A percentile compares a stretch with the other conserved stretches of the same genome.
phyloP scores from a whole-genome alignment of 1,140 invertebrate species.

The Bathynomus jamesi region DNA sequence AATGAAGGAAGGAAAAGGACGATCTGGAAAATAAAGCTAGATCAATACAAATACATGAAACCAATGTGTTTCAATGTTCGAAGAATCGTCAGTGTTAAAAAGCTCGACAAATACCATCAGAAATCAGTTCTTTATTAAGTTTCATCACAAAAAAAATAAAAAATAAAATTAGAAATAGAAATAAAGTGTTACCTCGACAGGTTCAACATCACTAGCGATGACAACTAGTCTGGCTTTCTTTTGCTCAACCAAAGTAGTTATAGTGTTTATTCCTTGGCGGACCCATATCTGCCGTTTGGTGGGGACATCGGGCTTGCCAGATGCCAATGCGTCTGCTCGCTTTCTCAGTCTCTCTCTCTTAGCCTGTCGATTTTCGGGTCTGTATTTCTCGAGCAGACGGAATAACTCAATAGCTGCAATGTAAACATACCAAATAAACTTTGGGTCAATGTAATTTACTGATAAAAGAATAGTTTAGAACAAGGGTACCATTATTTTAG shows the following conservation, averaged over 20 bases:
- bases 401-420: constrained; percentile 90
- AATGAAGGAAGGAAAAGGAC: constrained; percentile 94
- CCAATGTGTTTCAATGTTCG: not conserved
- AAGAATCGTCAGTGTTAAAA: not conserved
- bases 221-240: constrained; percentile 97
- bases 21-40: constrained; percentile 58
- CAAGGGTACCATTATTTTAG: too few relatives aligned
- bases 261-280: constrained; percentile 84
- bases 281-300: constrained; percentile 83
- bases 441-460: too few relatives aligned
- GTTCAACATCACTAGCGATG: constrained; percentile 98
- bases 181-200: constrained; percentile 73
- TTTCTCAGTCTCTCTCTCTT: constrained; percentile 83
- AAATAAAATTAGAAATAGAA: too few relatives aligned
- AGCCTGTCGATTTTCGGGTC: constrained; percentile 81
- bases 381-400: constrained; percentile 93
- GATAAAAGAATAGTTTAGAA: too few relatives aligned
- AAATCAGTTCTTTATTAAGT: too few relatives aligned
- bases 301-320: constrained; percentile 61
- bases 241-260: constrained; percentile 87
- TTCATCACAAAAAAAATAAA: too few relatives aligned
- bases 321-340: constrained; percentile 79
- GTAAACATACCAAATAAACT: too few relatives aligned
- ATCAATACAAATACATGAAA: not conserved
- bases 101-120: not conserved